These are phyloP conservation scores for Phocides pigmalion DNA, from an alignment of 1,140 invertebrate species.

Conservation along the genomic window DNA sequence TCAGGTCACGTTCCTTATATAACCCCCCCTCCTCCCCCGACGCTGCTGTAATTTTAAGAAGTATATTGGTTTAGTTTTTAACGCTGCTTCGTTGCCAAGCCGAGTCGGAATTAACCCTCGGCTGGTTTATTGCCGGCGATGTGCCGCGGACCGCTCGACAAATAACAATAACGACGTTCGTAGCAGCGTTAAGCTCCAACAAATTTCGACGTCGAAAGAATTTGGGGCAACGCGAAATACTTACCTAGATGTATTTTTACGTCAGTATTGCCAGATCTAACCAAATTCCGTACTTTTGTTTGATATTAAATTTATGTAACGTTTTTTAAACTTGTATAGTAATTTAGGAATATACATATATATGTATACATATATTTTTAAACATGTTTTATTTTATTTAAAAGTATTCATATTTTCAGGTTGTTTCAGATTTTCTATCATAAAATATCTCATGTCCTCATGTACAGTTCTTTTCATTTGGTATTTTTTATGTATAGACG, in stretches of 20 bases:
- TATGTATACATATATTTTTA: too few species aligned
- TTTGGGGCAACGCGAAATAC: constrained; percentile 23
- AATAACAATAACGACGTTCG: constrained; percentile 40
- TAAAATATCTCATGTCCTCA: too few species aligned
- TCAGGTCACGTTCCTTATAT: constrained; percentile 62
- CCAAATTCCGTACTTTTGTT: too few species aligned
- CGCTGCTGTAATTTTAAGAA: constrained; percentile 66
- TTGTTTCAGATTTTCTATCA: too few species aligned
- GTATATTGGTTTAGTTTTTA: constrained; percentile 76
- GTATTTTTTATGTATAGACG: too few species aligned
- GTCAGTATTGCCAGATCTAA: too few species aligned
- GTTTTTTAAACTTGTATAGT: too few species aligned
- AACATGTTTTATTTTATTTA: too few species aligned
- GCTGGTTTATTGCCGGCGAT: constrained; percentile 57
- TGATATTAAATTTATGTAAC: too few species aligned
- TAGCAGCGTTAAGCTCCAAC: constrained; percentile 29
- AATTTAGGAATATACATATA: too few species aligned
- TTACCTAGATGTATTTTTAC: constrained; percentile 31
- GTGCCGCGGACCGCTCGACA: constrained; percentile 43
- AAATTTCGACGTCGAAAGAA: constrained; percentile 32
- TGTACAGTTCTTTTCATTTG: too few species aligned
- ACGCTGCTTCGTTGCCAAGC: constrained; percentile 54
- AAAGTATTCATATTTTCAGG: too few species aligned
- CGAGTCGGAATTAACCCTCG: constrained; percentile 56
- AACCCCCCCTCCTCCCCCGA: constrained; percentile 54